Evolutionary conservation across 2,888 invertebrate species (phyloP), one percentile per base, ranked within the genome.

Genomic region (Drosophila lacicola): DNA sequence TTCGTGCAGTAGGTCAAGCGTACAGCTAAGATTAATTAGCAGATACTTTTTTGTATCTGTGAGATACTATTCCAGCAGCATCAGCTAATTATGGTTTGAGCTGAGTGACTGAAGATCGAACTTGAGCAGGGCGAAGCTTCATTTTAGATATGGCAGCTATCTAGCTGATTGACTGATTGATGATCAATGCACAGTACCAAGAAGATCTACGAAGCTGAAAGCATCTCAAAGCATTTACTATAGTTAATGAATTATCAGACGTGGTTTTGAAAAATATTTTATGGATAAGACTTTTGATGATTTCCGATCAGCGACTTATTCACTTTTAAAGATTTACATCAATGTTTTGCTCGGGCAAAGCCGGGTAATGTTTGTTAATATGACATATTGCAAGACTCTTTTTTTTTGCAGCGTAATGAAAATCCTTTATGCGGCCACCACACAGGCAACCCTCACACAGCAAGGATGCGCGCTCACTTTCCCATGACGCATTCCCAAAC

Each of bases 371-470:
- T 11, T 21, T 44, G 42, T 11, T 14, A 13, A 5, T 25, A 10
- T 14, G 19, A 34, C 39, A 36, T 36, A 36, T 53, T 36, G 51
- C 53, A 21, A 46, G 17, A 46, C 5, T 39, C 2, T 2, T 17
- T 9, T 60, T 50, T 77, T 77, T 72, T 83, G 85, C 82, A 72
- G 47, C 60, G 74, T 82, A 82, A 87, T 75, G 45, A 21, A 21
- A 70, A 62, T 60, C 51, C 58, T 58, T 51, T 67, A 33, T 42
- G 37, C 47, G 51, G 19, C 50, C 47, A 45, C 51, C 50, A 39
- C 49, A 17, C 33, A 53, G 36, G 37, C 65, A 60, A 57, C 42
- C 17, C 47, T 36, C n/a, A 11, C 42, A 17, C 5, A 5, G 42
- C 49, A 69, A 55, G 54, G 42, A 64, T 69, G 63, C 72, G 37